A percentile compares a stretch with the other conserved stretches of the same genome.
Conservation (phyloP, 2,888 invertebrate species). For the Hypomecis atomaria region DNA sequence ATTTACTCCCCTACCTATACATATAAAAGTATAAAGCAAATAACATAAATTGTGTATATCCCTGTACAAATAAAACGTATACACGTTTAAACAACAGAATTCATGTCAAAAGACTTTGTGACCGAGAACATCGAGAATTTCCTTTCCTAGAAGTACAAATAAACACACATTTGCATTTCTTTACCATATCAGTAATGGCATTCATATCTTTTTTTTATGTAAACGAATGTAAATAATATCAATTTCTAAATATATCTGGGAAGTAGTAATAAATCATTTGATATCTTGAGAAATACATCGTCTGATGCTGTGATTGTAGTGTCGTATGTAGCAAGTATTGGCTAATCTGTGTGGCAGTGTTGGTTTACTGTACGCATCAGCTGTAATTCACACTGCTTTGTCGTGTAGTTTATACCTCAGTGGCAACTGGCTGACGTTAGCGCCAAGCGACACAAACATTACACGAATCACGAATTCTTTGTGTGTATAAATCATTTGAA, state of each 20-base stretch:
- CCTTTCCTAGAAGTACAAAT: conserved; percentile 7
- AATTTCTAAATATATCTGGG: conserved; percentile 48
- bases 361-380: conserved; percentile 69
- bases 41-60: conserved; percentile 17
- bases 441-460: conserved; percentile 66
- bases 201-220: conserved; percentile 18
- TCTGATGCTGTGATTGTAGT: conserved; percentile 60
- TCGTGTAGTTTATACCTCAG: conserved; percentile 60
- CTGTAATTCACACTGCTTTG: conserved; percentile 69
- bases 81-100: conserved; percentile 14
- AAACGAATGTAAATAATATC: conserved; percentile 43
- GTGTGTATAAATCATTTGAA: conserved; percentile 52
- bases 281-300: conserved; percentile 65
- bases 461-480: conserved; percentile 53
- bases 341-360: conserved; percentile 52
- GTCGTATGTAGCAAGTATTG: conserved; percentile 17
- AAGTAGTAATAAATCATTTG: conserved; percentile 67
- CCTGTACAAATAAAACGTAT: conserved; percentile 18
- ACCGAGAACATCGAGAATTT: conserved; percentile 8
- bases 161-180: conserved; percentile 16
- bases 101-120: conserved; percentile 7
- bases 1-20: neutral
- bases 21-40: conserved; percentile 15
- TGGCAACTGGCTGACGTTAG: conserved; percentile 61
- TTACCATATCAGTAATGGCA: conserved; percentile 9